Base-by-base conservation (phyloP, 2,888 invertebrate species). In the Spatulosminthurus flaviceps region DNA sequence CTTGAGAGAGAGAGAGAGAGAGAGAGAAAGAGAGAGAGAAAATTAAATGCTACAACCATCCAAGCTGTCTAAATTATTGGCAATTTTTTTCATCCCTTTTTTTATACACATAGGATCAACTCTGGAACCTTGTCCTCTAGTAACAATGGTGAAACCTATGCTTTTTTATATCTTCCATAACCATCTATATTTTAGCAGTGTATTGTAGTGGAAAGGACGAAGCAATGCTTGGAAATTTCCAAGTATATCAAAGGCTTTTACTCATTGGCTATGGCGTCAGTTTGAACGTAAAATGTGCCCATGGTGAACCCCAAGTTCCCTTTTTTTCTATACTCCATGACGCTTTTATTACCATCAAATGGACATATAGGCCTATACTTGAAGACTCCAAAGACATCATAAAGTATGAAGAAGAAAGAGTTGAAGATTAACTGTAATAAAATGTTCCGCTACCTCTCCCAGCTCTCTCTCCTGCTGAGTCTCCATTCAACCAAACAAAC, bases 391-490 rank as follows among this genome's bases (percentile, higher is more conserved):
- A n/a, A n/a, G n/a, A 13, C 16, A 4, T n/a, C 51, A 51, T 51
- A 51, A 51, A 51, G 19, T 51, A 51, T 51, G 7, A 51, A 13
- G 51, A 51, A 13, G 2, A 16, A 11, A n/a, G n/a, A 51, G 51
- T 51, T 51, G 16, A 16, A 51, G 51, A 51, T 51, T 51, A 51
- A 51, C 51, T 51, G 51, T 51, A 51, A 51, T 51, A 51, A 51
- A 51, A 51, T 51, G 51, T 51, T 51, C 51, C 16, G 51, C 19
- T 51, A 34, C 34, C 34, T 34, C 34, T 51, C 16, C 51, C 51
- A 2, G 4, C 16, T 51, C 51, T 51, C 16, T 51, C 16, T 19
- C 51, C 16, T 19, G 16, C 51, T 19, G n/a, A n/a, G n/a, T 51
- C 51, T n/a, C n/a, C 16, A 34, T 34, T 34, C 34, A 34, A 7